These are phyloP conservation scores for Numida meleagris DNA, from an alignment of 2,113 vertebrate species.

Conservation along the genomic window DNA sequence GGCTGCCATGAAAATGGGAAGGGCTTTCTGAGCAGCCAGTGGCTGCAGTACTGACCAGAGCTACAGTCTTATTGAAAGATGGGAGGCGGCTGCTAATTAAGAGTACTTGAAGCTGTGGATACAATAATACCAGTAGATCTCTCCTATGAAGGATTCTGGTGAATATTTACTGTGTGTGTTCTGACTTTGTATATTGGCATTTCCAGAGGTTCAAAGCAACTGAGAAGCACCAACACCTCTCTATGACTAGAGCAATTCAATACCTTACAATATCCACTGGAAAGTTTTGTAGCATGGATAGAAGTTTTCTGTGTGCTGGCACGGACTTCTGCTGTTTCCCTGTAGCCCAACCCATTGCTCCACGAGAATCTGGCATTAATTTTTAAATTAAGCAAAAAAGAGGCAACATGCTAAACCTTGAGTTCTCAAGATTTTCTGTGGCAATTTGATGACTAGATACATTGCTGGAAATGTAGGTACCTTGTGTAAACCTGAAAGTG, in stretches of 20 bases:
- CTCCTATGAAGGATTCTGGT: neutral
- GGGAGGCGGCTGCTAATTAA: neutral
- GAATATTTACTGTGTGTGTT: neutral
- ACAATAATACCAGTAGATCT: neutral
- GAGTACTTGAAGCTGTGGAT: neutral
- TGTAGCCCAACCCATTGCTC: neutral
- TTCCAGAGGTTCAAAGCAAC: neutral
- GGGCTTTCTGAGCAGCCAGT: neutral
- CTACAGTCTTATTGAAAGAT: conserved; percentile 22
- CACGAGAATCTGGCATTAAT: neutral
- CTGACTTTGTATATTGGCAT: neutral
- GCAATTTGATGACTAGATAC: neutral
- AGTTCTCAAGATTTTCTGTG: neutral
- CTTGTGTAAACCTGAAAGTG: neutral
- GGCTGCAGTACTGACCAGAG: neutral
- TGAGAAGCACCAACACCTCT: neutral
- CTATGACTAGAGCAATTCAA: neutral
- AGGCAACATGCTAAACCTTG: neutral
- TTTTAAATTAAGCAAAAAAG: neutral
- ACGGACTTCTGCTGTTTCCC: neutral
- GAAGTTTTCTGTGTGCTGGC: neutral
- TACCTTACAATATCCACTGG: neutral
- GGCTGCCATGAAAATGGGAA: neutral
- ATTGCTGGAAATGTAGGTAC: neutral
- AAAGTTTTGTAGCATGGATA: neutral